A percentile compares a stretch with the other conserved stretches of the same genome.
phyloP scores from a whole-genome alignment of 2,797 vertebrate genomes.

The Coregonus suidteri region DNA sequence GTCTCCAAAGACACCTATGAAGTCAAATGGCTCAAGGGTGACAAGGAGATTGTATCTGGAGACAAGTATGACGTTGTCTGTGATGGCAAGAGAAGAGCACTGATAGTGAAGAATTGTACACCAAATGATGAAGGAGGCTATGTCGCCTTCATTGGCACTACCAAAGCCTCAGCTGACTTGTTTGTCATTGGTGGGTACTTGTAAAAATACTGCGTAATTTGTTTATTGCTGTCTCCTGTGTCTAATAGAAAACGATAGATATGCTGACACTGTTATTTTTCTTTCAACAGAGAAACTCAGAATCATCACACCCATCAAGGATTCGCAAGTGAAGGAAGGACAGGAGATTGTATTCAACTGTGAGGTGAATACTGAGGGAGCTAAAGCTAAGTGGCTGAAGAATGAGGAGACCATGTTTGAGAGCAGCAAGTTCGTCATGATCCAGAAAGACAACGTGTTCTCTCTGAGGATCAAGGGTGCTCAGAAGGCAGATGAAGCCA shows the following conservation, averaged over 20 bases:
- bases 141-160: conserved; percentile 81
- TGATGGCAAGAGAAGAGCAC: conserved; percentile 89
- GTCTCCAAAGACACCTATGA: conserved; percentile 92
- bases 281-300: conserved; percentile 88
- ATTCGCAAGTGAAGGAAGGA: conserved; percentile 88
- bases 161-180: conserved; percentile 88
- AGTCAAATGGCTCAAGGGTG: conserved; percentile 89
- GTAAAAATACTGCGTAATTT: conserved; percentile 71
- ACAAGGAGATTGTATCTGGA: conserved; percentile 80
- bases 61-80: conserved; percentile 88
- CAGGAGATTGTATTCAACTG: conserved; percentile 94
- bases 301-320: conserved; percentile 90
- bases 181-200: conserved; percentile 87
- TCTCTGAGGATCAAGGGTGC: conserved; percentile 93
- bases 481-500: conserved; percentile 83
- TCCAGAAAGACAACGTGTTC: conserved; percentile 90
- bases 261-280: conserved; percentile 49
- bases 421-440: conserved; percentile 91
- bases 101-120: conserved; percentile 85
- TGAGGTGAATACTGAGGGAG: conserved; percentile 93
- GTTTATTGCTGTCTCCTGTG: conserved; percentile 47
- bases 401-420: conserved; percentile 93
- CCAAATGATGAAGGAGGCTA: conserved; percentile 89
- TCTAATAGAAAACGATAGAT: conserved; percentile 77
- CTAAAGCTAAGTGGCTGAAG: conserved; percentile 96